These are phyloP conservation scores for Diplodus sargus DNA, from an alignment of 2,797 vertebrate species.

Conservation along the genomic window DNA sequence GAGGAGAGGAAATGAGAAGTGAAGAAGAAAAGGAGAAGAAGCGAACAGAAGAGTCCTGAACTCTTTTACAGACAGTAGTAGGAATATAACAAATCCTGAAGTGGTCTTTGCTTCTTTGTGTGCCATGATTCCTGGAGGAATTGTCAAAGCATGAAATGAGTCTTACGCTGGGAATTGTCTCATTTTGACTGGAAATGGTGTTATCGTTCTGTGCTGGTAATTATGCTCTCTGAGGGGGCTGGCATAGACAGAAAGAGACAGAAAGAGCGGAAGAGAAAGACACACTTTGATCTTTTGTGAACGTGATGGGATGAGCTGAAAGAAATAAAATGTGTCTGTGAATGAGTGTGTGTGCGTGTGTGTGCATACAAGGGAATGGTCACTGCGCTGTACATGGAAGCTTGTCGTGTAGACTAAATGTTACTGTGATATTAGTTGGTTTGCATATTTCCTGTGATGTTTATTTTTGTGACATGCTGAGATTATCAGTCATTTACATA, in stretches of 20 bases:
- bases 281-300: constrained; percentile 86
- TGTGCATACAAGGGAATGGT: constrained; percentile 28
- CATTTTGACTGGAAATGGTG: constrained; percentile 81
- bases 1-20: constrained; percentile 52
- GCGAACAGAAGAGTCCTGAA: constrained; percentile 60
- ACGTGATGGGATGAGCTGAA: constrained; percentile 68
- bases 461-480: constrained; percentile 11
- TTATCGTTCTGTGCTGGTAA: constrained; percentile 86
- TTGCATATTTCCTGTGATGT: constrained; percentile 7
- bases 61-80: constrained; percentile 66
- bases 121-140: constrained; percentile 83
- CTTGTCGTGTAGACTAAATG: constrained; percentile 28
- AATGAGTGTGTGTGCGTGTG: constrained; percentile 36
- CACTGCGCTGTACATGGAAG: constrained; percentile 45
- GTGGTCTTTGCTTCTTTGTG: constrained; percentile 80
- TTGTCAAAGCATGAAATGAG: constrained; percentile 88
- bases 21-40: constrained; percentile 46
- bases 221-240: constrained; percentile 81
- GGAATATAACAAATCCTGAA: constrained; percentile 77
- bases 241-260: constrained; percentile 66
- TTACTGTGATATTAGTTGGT: constrained; percentile 23
- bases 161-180: constrained; percentile 82
- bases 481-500: not conserved
- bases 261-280: constrained; percentile 76
- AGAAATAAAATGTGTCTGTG: constrained; percentile 65